Base-by-base conservation (phyloP, 2,888 invertebrate genomes). In the Eretmocerus hayati region DNA sequence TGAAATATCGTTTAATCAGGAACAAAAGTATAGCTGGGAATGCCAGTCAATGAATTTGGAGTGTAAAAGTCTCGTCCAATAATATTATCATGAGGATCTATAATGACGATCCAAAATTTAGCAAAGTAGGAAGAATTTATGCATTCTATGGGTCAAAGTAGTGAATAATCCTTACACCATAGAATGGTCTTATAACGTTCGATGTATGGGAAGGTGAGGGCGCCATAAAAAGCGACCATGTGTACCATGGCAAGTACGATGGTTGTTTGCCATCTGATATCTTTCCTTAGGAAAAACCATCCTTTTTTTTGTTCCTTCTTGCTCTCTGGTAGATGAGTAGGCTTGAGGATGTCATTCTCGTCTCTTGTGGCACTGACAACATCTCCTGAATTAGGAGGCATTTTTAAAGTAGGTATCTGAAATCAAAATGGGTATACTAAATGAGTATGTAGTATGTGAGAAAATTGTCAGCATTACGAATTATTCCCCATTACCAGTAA, bases 251-350 rank as follows among this genome's bases (percentile, higher is more conserved):
- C 21, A 1, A 44, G 36, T 1, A 44, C 19, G 3, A 36, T 18
- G 4, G 44, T 44, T 1, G 44, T 44, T n/a, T 36, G 40, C 49
- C 49, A 48, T 38, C 43, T 21, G 33, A 48, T 48, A 4, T 48
- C 39, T 1, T 33, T 20, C 9, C 43, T 13, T 2, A 39, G 23
- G 15, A 39, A 33, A 9, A 40, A n/a, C 40, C 46, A 46, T 33
- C 19, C 13, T n/a, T 4, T 20, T 9, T 39, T 33, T 5, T 39
- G 23, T 19, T 42, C 32, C n/a, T 42, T 38, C 18, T 33, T 43
- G 4, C 5, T 19, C 5, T 33, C 35, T 11, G 13, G 5, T 18
- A 21, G 15, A 6, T n/a, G 5, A 9, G 2, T 21, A 6, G 4
- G 11, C 9, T 38, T 42, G 3, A 11, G 6, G 3, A 21, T 4